Evolutionary conservation across 2,113 vertebrate species (phyloP).

Genomic region (Collichthys lucidus): DNA sequence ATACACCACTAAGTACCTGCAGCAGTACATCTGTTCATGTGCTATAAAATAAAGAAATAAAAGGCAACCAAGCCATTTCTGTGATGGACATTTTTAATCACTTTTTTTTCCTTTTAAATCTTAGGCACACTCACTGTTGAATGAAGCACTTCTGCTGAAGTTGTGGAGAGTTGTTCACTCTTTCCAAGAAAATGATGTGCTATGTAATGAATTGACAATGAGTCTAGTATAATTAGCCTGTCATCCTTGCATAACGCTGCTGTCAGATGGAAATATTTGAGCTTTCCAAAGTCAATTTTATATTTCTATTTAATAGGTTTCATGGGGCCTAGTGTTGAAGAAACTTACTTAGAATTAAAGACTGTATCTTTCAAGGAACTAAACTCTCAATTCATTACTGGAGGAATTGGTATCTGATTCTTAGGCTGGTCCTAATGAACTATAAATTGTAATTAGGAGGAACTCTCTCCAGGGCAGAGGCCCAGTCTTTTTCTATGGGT

Average conservation of each 20-base stretch:
- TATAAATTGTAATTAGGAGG: constrained; percentile 50
- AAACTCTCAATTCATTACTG: constrained; percentile 36
- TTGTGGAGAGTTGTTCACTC: constrained; percentile 24
- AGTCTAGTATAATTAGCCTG: constrained; percentile 57
- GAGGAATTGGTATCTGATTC: constrained; percentile 46
- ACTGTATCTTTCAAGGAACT: constrained; percentile 49
- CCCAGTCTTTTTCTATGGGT: constrained; percentile 35
- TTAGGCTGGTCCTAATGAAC: constrained; percentile 48
- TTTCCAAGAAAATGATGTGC: constrained; percentile 40
- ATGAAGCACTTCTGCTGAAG: constrained; percentile 33
- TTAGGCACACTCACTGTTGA: constrained; percentile 8
- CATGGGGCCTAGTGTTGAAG: constrained; percentile 45
- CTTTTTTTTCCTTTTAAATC: constrained; percentile 1
- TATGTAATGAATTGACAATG: constrained; percentile 62
- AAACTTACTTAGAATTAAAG: constrained; percentile 46
- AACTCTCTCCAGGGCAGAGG: neutral
- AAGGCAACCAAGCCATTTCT: constrained; percentile 1
- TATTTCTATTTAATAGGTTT: constrained; percentile 57
- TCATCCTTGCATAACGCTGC: constrained; percentile 47
- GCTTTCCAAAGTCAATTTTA: constrained; percentile 52
- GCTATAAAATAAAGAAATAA: constrained; percentile 33
- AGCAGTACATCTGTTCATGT: constrained; percentile 19
- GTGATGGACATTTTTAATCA: constrained; percentile 15
- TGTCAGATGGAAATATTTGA: constrained; percentile 58
- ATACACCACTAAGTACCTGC: constrained; percentile 20